Conservation (phyloP, 2,888 invertebrate species). For the Ennomos quercinarius region DNA sequence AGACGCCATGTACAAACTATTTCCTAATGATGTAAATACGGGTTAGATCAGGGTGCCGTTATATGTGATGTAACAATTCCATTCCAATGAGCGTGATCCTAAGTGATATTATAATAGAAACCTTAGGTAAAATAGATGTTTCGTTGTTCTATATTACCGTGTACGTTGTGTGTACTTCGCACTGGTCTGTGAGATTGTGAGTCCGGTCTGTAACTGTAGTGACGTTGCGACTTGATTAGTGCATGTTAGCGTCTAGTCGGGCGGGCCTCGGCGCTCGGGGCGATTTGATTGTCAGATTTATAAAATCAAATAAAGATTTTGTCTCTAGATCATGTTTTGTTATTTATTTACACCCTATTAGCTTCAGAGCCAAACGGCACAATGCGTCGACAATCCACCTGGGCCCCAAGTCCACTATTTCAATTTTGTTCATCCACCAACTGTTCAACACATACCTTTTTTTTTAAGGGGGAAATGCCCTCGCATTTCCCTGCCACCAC, state of each 20-base stretch:
- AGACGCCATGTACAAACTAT: conserved; percentile 52
- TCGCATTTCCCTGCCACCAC: too few relatives aligned
- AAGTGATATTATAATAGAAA: conserved; percentile 65
- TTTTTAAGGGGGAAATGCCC: too few relatives aligned
- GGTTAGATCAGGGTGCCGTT: conserved; percentile 59
- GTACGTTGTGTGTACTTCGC: conserved; percentile 4
- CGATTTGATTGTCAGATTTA: conserved; percentile 48
- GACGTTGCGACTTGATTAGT: conserved; percentile 13
- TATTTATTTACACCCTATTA: conserved; percentile 24
- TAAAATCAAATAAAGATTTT: conserved; percentile 68
- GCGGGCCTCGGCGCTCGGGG: conserved; percentile 39
- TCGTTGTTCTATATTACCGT: conserved; percentile 11
- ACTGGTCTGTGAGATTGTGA: conserved; percentile 1
- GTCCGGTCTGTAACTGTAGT: conserved; percentile 1
- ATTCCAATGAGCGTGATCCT: conserved; percentile 59
- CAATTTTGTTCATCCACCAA: too few relatives aligned
- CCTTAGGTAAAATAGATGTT: conserved; percentile 24
- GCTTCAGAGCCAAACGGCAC: too few relatives aligned
- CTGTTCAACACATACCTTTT: too few relatives aligned
- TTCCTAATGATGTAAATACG: conserved; percentile 45
- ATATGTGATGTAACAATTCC: conserved; percentile 63
- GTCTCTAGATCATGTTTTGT: conserved; percentile 42
- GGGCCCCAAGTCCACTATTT: too few relatives aligned
- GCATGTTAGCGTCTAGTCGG: conserved; percentile 30
- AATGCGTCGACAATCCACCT: too few relatives aligned